A percentile compares a stretch with the other conserved stretches of the same genome.
Evolutionary conservation across 2,888 invertebrate species (phyloP).

Genomic region (Oegoconia quadripuncta): DNA sequence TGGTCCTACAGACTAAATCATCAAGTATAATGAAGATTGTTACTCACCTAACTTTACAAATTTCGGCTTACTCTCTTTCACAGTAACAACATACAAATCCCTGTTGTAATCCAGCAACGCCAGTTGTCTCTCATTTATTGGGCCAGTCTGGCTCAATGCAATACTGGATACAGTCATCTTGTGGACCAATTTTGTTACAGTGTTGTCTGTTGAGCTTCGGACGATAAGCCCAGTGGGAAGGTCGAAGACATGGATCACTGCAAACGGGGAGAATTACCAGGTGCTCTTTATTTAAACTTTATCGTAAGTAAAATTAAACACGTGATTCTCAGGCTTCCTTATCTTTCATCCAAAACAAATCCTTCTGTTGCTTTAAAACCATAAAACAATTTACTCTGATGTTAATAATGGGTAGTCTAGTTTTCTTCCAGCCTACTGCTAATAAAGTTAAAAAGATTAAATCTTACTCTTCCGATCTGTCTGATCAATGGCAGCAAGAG

Average conservation of each 20-base stretch:
- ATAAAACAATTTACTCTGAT: too few relatives aligned
- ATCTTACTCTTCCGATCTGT: slow-evolving; percentile 87
- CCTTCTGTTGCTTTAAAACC: too few relatives aligned
- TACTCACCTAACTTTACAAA: slow-evolving; percentile 85
- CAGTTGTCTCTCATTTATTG: slow-evolving; percentile 87
- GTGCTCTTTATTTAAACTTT: background rate
- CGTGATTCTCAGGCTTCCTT: background rate
- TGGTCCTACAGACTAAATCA: too few relatives aligned
- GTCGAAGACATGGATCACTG: slow-evolving; percentile 92
- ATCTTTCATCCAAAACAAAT: too few relatives aligned
- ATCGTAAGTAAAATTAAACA: slow-evolving; percentile 3
- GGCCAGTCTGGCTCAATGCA: slow-evolving; percentile 91
- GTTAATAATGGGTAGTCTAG: too few relatives aligned
- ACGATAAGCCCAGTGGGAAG: slow-evolving; percentile 82
- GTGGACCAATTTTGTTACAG: slow-evolving; percentile 87
- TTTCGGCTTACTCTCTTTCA: slow-evolving; percentile 82
- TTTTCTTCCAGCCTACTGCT: too few relatives aligned
- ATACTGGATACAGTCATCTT: slow-evolving; percentile 89
- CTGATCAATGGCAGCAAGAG: slow-evolving; percentile 91
- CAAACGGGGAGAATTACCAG: slow-evolving; percentile 22
- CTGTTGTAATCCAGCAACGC: slow-evolving; percentile 93
- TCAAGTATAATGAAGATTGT: too few relatives aligned
- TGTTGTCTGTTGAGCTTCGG: slow-evolving; percentile 84
- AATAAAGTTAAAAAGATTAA: too few relatives aligned
- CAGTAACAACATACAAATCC: slow-evolving; percentile 90